Conservation (phyloP, 1,140 invertebrate genomes). For the Temnothorax nylanderi region DNA sequence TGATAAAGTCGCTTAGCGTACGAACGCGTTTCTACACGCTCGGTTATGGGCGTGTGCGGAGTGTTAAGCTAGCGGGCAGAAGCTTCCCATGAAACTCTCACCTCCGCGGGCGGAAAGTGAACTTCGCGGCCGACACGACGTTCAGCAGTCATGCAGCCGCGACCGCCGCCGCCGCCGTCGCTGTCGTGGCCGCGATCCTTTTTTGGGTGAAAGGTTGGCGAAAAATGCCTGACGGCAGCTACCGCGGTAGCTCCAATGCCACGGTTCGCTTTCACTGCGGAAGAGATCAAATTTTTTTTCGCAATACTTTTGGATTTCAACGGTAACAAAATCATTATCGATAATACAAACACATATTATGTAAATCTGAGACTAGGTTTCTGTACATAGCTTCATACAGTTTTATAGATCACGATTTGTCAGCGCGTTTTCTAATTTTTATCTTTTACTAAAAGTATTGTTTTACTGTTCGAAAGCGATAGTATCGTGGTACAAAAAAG, state of each 20-base stretch:
- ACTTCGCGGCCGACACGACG: constrained; percentile 75
- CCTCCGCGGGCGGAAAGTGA: constrained; percentile 84
- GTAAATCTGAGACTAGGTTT: background rate
- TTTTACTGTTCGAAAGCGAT: background rate
- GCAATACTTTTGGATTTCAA: background rate
- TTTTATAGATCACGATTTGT: background rate
- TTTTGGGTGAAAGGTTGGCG: constrained; percentile 80
- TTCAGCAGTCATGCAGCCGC: constrained; percentile 38
- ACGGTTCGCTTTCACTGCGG: constrained; percentile 82
- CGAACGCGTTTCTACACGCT: constrained; percentile 67
- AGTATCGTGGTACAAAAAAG: background rate
- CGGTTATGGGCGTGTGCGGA: constrained; percentile 66
- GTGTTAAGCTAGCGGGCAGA: constrained; percentile 83
- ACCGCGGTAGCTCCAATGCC: constrained; percentile 81
- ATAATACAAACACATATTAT: background rate
- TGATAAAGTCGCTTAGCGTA: constrained; percentile 35
- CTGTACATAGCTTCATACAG: background rate
- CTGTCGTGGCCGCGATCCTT: constrained; percentile 76
- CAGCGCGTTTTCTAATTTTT: background rate
- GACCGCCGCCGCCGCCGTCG: background rate
- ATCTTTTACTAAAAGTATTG: background rate
- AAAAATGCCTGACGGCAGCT: constrained; percentile 80
- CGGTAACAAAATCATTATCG: background rate
- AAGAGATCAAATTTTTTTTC: constrained; percentile 68
- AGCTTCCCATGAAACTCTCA: constrained; percentile 85